Evolutionary conservation across 2,113 vertebrate genomes (phyloP).

Genomic region (Puntigrus tetrazona): DNA sequence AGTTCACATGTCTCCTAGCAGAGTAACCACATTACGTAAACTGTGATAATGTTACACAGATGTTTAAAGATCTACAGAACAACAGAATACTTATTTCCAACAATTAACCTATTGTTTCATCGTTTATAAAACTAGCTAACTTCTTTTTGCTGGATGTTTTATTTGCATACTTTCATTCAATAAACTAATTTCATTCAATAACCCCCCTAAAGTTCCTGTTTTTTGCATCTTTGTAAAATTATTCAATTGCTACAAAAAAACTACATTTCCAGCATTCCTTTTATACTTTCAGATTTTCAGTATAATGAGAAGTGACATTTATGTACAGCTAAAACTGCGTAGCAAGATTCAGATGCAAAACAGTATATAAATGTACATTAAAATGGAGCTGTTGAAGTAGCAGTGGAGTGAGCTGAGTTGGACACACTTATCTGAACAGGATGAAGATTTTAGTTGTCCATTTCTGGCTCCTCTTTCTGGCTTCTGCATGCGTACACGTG

Average conservation of each 20-base stretch:
- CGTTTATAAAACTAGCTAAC: neutral
- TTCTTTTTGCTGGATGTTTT: neutral
- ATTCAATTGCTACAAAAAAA: neutral
- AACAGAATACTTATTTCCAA: neutral
- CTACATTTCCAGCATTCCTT: neutral
- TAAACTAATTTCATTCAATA: neutral
- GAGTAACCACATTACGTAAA: neutral
- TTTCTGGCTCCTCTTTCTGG: neutral
- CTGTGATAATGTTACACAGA: neutral
- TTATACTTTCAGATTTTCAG: neutral
- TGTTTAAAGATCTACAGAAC: neutral
- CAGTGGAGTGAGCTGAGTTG: neutral
- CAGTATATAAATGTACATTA: too few relatives aligned
- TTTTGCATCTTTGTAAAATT: neutral
- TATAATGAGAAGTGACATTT: neutral
- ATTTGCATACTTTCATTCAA: neutral
- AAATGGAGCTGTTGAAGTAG: too few relatives aligned
- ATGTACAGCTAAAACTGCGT: neutral
- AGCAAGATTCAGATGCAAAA: slow-evolving; percentile 1
- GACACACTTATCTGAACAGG: neutral
- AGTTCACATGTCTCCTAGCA: neutral
- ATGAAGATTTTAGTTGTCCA: neutral
- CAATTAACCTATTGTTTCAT: neutral
- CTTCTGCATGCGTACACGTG: neutral
- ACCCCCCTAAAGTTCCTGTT: neutral